Evolutionary conservation across 2,797 vertebrate genomes (phyloP).

Genomic region (Hypotaenidia philippensis): DNA sequence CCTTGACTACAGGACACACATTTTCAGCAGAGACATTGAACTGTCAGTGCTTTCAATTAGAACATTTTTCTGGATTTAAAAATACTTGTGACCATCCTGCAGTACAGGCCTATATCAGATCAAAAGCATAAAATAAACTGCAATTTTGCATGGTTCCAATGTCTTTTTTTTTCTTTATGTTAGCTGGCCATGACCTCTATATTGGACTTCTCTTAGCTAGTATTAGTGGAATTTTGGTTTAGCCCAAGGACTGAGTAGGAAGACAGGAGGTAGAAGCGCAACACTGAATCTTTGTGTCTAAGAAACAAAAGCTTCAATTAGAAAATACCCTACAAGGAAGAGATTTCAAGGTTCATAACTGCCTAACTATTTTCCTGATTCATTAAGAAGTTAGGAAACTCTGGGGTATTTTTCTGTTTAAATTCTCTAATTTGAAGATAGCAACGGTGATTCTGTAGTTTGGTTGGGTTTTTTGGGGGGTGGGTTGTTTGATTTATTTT

Average conservation of each 20-base stretch:
- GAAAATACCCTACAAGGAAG: not conserved
- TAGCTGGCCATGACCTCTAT: not conserved
- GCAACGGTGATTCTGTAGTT: not conserved
- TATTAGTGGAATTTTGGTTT: not conserved
- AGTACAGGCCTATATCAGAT: not conserved
- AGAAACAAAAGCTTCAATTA: not conserved
- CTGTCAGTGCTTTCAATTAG: not conserved
- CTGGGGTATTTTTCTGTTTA: not conserved
- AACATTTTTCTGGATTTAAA: not conserved
- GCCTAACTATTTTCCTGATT: not conserved
- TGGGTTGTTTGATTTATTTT: not conserved
- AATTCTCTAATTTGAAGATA: not conserved
- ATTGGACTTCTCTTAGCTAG: not conserved
- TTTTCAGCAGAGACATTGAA: not conserved
- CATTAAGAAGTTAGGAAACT: not conserved
- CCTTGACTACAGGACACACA: not conserved
- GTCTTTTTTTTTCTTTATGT: not conserved
- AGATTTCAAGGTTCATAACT: not conserved
- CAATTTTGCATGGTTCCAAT: not conserved
- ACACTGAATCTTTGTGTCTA: not conserved
- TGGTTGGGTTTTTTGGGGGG: too few species aligned
- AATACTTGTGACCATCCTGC: not conserved
- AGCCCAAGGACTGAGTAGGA: not conserved
- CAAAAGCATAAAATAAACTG: not conserved
- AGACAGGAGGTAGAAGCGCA: not conserved